These are phyloP conservation scores for Microcebus murinus DNA, from an alignment of 2,113 vertebrate species.

Conservation along the genomic window DNA sequence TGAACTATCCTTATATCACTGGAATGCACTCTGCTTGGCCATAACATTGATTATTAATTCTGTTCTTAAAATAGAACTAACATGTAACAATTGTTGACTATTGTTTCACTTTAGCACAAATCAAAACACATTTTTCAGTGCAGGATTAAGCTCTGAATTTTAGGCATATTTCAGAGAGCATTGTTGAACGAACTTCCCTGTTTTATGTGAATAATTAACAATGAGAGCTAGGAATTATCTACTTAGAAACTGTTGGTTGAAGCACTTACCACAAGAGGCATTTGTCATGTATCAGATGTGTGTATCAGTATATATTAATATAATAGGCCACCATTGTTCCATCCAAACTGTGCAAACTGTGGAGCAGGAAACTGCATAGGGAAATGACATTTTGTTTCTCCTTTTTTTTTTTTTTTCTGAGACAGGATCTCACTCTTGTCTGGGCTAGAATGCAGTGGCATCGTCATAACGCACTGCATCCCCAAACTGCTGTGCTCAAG, in stretches of 20 bases:
- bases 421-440: too few relatives aligned
- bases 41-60: not conserved
- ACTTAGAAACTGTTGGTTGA: conserved; percentile 48
- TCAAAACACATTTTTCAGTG: not conserved
- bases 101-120: not conserved
- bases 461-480: too few relatives aligned
- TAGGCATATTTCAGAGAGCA: not conserved
- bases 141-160: not conserved
- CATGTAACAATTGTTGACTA: not conserved
- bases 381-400: not conserved
- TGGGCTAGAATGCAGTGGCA: too few relatives aligned
- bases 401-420: not conserved
- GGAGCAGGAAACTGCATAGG: not conserved
- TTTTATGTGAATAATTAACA: conserved; percentile 57
- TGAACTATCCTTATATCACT: not conserved
- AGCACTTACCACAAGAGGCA: conserved; percentile 61
- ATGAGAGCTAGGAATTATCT: conserved; percentile 55
- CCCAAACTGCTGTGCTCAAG: too few relatives aligned
- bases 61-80: not conserved
- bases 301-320: conserved; percentile 72
- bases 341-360: not conserved
- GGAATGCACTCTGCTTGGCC: not conserved
- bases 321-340: not conserved
- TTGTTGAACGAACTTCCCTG: conserved; percentile 29
- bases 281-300: not conserved